Evolutionary conservation across 2,113 vertebrate genomes (phyloP).

Genomic region (Sinocyclocheilus anophthalmus): DNA sequence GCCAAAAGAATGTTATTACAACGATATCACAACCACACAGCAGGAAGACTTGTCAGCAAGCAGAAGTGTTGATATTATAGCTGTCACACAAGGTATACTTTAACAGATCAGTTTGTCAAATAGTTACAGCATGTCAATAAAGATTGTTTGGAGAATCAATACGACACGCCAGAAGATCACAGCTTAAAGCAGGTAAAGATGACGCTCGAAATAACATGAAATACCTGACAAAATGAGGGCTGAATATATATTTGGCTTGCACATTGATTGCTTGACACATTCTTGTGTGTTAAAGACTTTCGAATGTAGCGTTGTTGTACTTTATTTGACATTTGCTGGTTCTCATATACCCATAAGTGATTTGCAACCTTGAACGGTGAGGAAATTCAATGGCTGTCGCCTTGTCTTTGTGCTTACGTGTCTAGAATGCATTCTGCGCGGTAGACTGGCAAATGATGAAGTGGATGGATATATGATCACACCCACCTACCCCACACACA

Average conservation of each 20-base stretch:
- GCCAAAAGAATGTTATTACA: conserved; percentile 14
- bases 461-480: conserved; percentile 15
- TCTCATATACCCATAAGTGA: not conserved
- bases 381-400: not conserved
- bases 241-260: not conserved
- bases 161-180: not conserved
- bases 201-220: not conserved
- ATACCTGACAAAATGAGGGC: not conserved
- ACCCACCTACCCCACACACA: not conserved
- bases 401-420: conserved; percentile 20
- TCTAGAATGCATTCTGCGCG: not conserved
- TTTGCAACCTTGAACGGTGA: conserved; percentile 5
- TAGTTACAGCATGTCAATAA: conserved; percentile 29
- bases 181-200: not conserved
- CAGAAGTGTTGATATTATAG: not conserved
- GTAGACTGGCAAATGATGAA: conserved; percentile 19
- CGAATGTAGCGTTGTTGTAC: not conserved
- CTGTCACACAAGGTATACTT: conserved; percentile 24
- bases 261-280: conserved; percentile 8
- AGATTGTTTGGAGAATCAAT: not conserved
- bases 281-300: not conserved
- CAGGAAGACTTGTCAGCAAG: not conserved
- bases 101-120: conserved; percentile 30
- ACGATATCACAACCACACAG: not conserved
- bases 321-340: conserved; percentile 3